Evolutionary conservation across 2,888 invertebrate species (phyloP).

Genomic region (Sceliomorpha sp.): DNA sequence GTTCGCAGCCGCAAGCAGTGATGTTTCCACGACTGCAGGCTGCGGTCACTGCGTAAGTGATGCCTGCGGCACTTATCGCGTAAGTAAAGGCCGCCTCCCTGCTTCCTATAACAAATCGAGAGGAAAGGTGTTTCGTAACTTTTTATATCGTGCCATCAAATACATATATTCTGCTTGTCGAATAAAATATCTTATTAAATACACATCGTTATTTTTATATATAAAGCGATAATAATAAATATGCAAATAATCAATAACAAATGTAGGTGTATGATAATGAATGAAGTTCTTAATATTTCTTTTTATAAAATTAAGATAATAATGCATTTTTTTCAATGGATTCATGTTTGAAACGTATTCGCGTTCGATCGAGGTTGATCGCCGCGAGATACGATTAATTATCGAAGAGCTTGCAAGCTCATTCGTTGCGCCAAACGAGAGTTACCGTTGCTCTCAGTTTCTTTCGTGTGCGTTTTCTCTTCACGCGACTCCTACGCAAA

Average conservation of each 20-base stretch:
- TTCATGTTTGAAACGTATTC: conserved; percentile 20
- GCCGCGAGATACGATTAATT: conserved; percentile 40
- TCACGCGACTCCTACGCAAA: conserved; percentile 47
- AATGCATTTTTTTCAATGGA: conserved; percentile 15
- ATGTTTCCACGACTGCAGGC: conserved; percentile 96
- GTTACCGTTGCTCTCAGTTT: conserved; percentile 21
- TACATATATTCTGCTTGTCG: too few species aligned
- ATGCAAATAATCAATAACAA: too few species aligned
- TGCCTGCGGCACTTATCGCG: conserved; percentile 95
- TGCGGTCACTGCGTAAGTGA: conserved; percentile 93
- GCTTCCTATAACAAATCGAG: conserved; percentile 87
- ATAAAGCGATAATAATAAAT: too few species aligned
- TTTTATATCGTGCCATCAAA: too few species aligned
- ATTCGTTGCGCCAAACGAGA: conserved; percentile 10
- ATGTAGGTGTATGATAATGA: too few species aligned
- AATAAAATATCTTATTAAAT: too few species aligned
- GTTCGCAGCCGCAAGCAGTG: conserved; percentile 89
- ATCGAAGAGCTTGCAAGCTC: conserved; percentile 37
- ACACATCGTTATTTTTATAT: too few species aligned
- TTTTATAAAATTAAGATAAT: too few species aligned
- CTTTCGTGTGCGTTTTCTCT: conserved; percentile 46
- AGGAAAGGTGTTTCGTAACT: too few species aligned
- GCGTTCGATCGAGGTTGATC: conserved; percentile 23
- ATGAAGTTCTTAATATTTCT: too few species aligned
- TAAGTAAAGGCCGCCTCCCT: conserved; percentile 96